Base-by-base conservation (phyloP, 2,888 invertebrate genomes). In the Noctua fimbriata region DNA sequence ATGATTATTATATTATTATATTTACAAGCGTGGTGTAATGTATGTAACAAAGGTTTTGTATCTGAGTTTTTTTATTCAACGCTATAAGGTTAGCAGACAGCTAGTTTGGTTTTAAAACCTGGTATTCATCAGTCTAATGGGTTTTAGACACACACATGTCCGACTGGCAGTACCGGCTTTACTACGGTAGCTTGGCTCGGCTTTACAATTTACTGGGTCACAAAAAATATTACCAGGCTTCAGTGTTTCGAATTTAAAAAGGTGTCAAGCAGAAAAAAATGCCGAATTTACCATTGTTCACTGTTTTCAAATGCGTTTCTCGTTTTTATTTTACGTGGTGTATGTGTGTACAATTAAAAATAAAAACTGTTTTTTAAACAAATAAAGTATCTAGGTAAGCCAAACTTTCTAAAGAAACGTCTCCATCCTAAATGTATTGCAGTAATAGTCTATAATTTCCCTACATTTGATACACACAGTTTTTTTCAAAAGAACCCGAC, bases 121-220 rank as follows among this genome's bases (percentile, higher is more conserved):
- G 28, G 78, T 69, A 60, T 52, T 67, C 60, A 78, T 78, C 44
- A n/a, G n/a, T 24, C 7, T 65, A 69, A 69, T 70, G 32, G 52
- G n/a, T 21, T 65, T 32, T 52, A 66, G 36, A 58, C 24, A 36
- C 44, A 79, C 28, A 28, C 24, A 69, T 55, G 52, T 36, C 36
- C 36, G 14, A 24, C 24, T 52, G 32, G 49, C 77, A 36, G 44
- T 21, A 36, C n/a, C 14, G 44, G 65, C 21, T 78, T 77, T 78
- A 69, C 28, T 6, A 80, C n/a, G 63, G 52, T 24, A 69, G 65
- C 32, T 79, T 63, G 32, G 44, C 21, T 65, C 52, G 28, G 36
- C 28, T 79, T 69, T 70, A 79, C 28, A 71, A 44, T 47, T 67
- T 47, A 58, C 2, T 67, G 36, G 36, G 47, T 58, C 58, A 49